Percentiles rank a stretch among this genome's conserved stretches.
Conservation (phyloP, 37 sponge, comb jelly and placozoan genomes). For the Theonella swinhoei region DNA sequence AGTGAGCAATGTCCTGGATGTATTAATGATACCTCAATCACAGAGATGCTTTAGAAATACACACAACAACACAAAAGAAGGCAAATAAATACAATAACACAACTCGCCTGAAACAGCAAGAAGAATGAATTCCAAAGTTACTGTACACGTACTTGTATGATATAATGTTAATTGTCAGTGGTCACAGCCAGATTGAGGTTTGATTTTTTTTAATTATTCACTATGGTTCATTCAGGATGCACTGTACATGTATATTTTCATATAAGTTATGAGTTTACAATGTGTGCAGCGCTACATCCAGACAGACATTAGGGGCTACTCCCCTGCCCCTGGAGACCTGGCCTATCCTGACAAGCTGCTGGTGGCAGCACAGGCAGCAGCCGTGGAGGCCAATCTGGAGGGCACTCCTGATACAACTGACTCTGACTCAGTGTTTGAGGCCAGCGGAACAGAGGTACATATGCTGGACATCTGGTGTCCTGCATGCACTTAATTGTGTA, state of each 20-base stretch:
- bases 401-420: constrained; percentile 28
- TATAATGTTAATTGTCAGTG: too few species aligned
- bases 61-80: too few species aligned
- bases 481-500: too few species aligned
- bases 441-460: constrained; percentile 52
- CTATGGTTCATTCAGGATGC: too few species aligned
- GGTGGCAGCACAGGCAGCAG: constrained; percentile 54
- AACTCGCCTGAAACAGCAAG: neutral
- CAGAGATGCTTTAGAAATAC: neutral
- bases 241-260: neutral
- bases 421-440: constrained; percentile 74
- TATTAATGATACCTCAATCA: neutral
- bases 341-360: constrained; percentile 97
- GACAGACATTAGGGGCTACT: constrained; percentile 89
- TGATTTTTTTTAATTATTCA: too few species aligned
- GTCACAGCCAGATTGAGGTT: too few species aligned
- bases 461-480: constrained; percentile 10
- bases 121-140: neutral
- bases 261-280: neutral
- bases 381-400: constrained; percentile 13
- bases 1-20: too few species aligned
- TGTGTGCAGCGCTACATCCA: constrained; percentile 71
- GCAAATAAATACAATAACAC: neutral
- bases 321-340: constrained; percentile 92
- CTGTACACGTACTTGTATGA: too few species aligned